Conservation (phyloP, 2,888 invertebrate genomes). For the Nesidiocoris tenuis region DNA sequence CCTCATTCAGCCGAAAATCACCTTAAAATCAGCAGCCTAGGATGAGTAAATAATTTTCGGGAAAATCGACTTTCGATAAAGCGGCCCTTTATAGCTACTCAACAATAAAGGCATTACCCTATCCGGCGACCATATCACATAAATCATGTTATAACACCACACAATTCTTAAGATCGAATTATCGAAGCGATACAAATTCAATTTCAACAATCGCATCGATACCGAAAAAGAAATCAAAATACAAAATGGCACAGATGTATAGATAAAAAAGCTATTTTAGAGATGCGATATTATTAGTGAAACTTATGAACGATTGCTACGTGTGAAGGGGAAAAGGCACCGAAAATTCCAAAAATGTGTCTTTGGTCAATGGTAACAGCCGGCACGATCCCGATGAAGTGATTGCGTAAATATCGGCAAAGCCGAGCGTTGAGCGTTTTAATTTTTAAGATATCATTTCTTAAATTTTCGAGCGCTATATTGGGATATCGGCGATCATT, state of each 20-base stretch:
- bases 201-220: not conserved
- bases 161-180: not conserved
- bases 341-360: not conserved
- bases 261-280: not conserved
- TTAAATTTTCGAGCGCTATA: not conserved
- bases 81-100: no score
- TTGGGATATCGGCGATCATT: not conserved
- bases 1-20: no score
- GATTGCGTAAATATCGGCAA: not conserved
- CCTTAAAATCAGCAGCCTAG: no score
- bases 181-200: not conserved
- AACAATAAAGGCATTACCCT: no score
- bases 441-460: not conserved
- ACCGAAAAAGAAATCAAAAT: not conserved
- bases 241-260: not conserved
- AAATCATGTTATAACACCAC: constrained; percentile 27
- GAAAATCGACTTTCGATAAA: no score
- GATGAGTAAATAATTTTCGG: no score
- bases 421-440: not conserved
- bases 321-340: not conserved
- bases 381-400: not conserved
- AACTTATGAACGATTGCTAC: not conserved
- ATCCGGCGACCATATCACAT: constrained; percentile 16
- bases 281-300: not conserved
- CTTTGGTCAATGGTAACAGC: constrained; percentile 33